Conservation (phyloP, 2,113 vertebrate genomes). For the Andinoacara biseriatus region DNA sequence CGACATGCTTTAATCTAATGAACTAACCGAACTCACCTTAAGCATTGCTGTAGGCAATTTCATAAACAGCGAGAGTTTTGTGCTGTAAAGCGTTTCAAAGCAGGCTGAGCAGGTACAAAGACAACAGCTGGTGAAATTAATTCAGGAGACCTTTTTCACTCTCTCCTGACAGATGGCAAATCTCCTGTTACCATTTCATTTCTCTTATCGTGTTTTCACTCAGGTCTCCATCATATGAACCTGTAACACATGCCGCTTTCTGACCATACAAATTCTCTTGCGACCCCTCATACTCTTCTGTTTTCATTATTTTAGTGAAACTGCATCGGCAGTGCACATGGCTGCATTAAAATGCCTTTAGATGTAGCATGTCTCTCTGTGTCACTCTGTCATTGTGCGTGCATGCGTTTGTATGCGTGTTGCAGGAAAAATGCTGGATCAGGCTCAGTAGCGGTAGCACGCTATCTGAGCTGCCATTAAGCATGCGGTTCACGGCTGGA, state of each 20-base stretch:
- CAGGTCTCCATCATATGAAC: conserved; percentile 58
- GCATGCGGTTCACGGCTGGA: conserved; percentile 72
- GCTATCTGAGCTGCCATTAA: conserved; percentile 69
- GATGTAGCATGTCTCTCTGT: background rate
- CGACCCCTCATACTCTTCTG: conserved; percentile 8
- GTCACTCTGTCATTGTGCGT: background rate
- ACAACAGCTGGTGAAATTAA: conserved; percentile 75
- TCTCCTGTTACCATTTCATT: conserved; percentile 64
- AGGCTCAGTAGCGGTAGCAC: conserved; percentile 26
- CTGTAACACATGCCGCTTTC: conserved; percentile 25
- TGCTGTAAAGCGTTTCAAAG: conserved; percentile 39
- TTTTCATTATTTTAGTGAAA: conserved; percentile 39
- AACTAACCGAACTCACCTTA: conserved; percentile 17
- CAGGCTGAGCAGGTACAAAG: conserved; percentile 53
- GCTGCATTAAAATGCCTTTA: background rate
- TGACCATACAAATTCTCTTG: conserved; percentile 24
- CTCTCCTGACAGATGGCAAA: conserved; percentile 72
- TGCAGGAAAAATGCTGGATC: conserved; percentile 30
- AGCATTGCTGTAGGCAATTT: conserved; percentile 17
- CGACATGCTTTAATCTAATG: background rate
- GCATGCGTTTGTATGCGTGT: conserved; percentile 10
- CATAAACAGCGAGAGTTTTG: background rate
- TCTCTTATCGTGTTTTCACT: conserved; percentile 65
- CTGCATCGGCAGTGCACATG: background rate
- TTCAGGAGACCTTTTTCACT: conserved; percentile 50